Percentiles rank a stretch among this genome's conserved stretches.
Conservation (phyloP, 2,797 vertebrate species). For the Enteromius trimaculatus region DNA sequence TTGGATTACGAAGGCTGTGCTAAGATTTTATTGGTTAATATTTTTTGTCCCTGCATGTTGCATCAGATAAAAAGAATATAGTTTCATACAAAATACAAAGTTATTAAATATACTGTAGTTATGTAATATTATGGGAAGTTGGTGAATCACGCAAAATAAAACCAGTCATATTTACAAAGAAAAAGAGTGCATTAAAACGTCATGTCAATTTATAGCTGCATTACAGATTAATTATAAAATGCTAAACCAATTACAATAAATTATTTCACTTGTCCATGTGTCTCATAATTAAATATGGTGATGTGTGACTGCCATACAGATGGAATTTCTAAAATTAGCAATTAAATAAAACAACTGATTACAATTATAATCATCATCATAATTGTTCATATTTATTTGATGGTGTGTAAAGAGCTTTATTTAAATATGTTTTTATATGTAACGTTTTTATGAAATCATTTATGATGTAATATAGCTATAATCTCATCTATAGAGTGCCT, state of each 20-base stretch:
- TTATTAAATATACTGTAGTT: background rate
- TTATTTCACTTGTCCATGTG: background rate
- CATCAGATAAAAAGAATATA: background rate
- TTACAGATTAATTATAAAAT: background rate
- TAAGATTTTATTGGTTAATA: background rate
- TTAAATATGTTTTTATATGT: background rate
- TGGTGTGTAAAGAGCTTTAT: background rate
- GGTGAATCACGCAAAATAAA: background rate
- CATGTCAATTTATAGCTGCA: background rate
- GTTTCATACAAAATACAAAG: background rate
- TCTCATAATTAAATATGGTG: background rate
- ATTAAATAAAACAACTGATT: no score
- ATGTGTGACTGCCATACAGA: background rate
- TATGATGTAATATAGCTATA: background rate
- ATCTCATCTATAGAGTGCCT: background rate
- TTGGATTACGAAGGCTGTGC: background rate
- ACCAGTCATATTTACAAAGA: background rate
- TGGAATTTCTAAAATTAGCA: no score
- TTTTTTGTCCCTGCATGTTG: background rate
- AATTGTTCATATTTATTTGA: background rate
- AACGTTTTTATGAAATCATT: background rate
- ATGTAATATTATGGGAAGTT: background rate
- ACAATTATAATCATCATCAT: no score
- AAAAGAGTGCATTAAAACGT: background rate
- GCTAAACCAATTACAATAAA: background rate